phyloP scores from a whole-genome alignment of 2,888 invertebrate genomes.

The Tetheella fluctuosa region DNA sequence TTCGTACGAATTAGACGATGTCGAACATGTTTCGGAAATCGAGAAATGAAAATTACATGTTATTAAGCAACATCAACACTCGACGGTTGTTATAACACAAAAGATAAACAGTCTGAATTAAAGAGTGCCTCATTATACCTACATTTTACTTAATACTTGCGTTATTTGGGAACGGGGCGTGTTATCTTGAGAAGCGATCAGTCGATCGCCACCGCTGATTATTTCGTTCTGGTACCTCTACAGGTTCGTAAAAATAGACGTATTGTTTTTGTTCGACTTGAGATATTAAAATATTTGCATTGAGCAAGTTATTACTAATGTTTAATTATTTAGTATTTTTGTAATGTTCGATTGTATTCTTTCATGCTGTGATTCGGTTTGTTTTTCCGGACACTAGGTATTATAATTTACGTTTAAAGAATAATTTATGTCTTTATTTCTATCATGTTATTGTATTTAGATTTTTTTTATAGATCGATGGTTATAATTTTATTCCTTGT shows the following conservation, averaged over 20 bases:
- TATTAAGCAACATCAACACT: constrained; percentile 81
- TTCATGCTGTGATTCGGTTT: too few relatives aligned
- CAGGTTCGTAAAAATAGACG: constrained; percentile 31
- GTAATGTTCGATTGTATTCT: too few relatives aligned
- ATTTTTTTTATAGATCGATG: too few relatives aligned
- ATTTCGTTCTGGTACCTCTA: constrained; percentile 60
- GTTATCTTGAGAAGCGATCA: constrained; percentile 68
- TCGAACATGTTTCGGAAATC: constrained; percentile 77
- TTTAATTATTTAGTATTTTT: not conserved
- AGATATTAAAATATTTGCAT: not conserved
- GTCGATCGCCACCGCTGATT: constrained; percentile 67
- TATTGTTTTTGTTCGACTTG: not conserved
- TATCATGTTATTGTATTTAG: too few relatives aligned
- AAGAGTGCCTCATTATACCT: constrained; percentile 77
- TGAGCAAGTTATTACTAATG: too few relatives aligned
- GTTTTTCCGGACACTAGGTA: too few relatives aligned
- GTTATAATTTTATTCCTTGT: too few relatives aligned
- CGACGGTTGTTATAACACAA: constrained; percentile 77
- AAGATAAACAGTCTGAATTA: constrained; percentile 81
- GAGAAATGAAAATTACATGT: constrained; percentile 78
- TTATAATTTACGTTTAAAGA: too few relatives aligned
- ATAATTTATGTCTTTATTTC: too few relatives aligned
- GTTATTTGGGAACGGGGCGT: constrained; percentile 67
- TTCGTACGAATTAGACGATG: constrained; percentile 69
- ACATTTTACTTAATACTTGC: constrained; percentile 75